phyloP scores from a whole-genome alignment of 2,797 vertebrate species.

The Gila robusta region DNA sequence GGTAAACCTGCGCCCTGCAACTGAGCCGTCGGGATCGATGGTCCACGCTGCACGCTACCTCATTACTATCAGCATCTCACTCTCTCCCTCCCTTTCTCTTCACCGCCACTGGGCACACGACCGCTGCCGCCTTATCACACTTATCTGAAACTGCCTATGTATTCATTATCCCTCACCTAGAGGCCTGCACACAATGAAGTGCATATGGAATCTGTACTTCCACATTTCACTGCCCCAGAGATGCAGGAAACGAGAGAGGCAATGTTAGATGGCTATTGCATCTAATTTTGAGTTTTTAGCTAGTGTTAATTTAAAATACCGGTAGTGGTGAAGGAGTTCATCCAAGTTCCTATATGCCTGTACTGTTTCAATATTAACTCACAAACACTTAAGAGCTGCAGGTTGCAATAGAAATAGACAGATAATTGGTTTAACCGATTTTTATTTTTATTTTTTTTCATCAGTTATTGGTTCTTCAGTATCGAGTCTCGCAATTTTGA shows the following conservation, averaged over 20 bases:
- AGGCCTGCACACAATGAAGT: conserved; percentile 45
- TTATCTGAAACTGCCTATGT: conserved; percentile 58
- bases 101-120: background rate
- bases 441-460: too few relatives aligned
- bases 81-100: conserved; percentile 28
- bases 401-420: conserved; percentile 16
- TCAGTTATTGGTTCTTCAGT: background rate
- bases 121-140: conserved; percentile 46
- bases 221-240: conserved; percentile 38
- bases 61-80: conserved; percentile 54
- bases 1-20: conserved; percentile 52
- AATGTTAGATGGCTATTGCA: conserved; percentile 16
- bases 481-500: background rate
- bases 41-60: conserved; percentile 49
- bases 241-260: conserved; percentile 14
- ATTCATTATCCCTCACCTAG: conserved; percentile 59
- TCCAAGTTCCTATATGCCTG: background rate
- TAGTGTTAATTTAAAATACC: conserved; percentile 17
- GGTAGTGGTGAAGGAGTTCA: background rate
- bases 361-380: background rate
- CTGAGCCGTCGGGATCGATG: conserved; percentile 56
- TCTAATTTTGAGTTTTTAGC: conserved; percentile 6
- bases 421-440: background rate
- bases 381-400: background rate
- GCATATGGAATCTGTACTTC: conserved; percentile 28